Conservation (phyloP, 2,888 invertebrate species). For the Dryococelus australis region DNA sequence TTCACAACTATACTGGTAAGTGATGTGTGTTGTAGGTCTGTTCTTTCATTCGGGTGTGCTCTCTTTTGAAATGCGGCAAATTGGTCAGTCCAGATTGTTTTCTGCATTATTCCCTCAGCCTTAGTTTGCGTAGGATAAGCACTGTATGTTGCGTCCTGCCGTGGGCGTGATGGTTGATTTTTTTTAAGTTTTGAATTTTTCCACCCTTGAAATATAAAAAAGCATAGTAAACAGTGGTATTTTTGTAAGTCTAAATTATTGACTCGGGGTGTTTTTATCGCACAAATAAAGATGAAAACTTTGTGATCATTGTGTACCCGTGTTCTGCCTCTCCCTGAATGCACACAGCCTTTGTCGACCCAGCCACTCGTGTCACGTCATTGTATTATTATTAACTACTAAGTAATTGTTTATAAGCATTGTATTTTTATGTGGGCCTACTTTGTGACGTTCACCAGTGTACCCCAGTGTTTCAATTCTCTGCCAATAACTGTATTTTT, state of each 20-base stretch:
- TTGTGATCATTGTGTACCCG: slow-evolving; percentile 25
- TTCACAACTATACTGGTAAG: slow-evolving; percentile 33
- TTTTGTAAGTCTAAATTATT: slow-evolving; percentile 29
- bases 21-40: slow-evolving; percentile 23
- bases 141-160: neutral
- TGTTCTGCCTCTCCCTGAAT: slow-evolving; percentile 17
- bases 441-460: slow-evolving; percentile 32
- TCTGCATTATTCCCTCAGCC: neutral
- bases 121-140: neutral
- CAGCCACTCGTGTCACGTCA: neutral
- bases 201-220: neutral
- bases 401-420: slow-evolving; percentile 26
- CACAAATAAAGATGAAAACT: slow-evolving; percentile 26
- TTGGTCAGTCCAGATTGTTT: slow-evolving; percentile 17
- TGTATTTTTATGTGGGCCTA: slow-evolving; percentile 44
- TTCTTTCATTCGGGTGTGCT: slow-evolving; percentile 37
- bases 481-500: slow-evolving; percentile 45
- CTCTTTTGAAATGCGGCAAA: slow-evolving; percentile 42
- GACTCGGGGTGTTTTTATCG: slow-evolving; percentile 24
- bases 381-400: slow-evolving; percentile 5
- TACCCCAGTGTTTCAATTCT: slow-evolving; percentile 37
- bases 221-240: slow-evolving; percentile 19
- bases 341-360: neutral
- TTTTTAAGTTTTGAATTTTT: neutral
- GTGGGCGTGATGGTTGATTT: neutral